phyloP scores from a whole-genome alignment of 2,888 invertebrate species.

The Automeris io region DNA sequence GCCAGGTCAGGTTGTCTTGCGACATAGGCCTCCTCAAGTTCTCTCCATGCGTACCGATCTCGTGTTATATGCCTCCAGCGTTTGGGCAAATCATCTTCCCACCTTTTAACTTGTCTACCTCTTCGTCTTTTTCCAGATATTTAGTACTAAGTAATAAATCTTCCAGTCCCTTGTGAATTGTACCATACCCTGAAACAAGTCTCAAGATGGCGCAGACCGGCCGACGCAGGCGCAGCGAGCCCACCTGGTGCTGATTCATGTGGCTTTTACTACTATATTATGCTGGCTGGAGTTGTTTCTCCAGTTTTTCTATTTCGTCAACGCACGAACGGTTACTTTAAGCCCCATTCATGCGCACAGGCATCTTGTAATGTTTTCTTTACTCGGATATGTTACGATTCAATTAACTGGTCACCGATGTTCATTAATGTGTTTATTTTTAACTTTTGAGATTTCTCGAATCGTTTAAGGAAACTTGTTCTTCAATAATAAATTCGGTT shows the following conservation, averaged over 20 bases:
- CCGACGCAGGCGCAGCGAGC: constrained; percentile 20
- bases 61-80: no score
- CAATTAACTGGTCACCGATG: constrained; percentile 6
- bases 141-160: no score
- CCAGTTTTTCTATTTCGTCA: constrained; percentile 23
- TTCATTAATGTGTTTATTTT: constrained; percentile 1
- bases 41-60: no score
- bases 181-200: constrained; percentile 21
- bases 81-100: no score
- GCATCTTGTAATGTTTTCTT: constrained; percentile 27
- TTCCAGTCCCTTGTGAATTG: constrained; percentile 13
- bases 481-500: no score
- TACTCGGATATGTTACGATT: constrained; percentile 4
- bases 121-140: no score
- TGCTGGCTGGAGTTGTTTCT: constrained; percentile 24
- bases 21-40: no score
- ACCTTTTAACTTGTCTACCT: no score
- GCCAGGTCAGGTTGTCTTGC: no score
- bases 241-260: constrained; percentile 27
- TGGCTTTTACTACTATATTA: constrained; percentile 29
- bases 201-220: constrained; percentile 22
- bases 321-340: constrained; percentile 42
- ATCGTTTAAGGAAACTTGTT: no score
- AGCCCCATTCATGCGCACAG: constrained; percentile 42
- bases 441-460: neutral